Base-by-base conservation (phyloP, 2,888 invertebrate species). In the Hemaris fuciformis region DNA sequence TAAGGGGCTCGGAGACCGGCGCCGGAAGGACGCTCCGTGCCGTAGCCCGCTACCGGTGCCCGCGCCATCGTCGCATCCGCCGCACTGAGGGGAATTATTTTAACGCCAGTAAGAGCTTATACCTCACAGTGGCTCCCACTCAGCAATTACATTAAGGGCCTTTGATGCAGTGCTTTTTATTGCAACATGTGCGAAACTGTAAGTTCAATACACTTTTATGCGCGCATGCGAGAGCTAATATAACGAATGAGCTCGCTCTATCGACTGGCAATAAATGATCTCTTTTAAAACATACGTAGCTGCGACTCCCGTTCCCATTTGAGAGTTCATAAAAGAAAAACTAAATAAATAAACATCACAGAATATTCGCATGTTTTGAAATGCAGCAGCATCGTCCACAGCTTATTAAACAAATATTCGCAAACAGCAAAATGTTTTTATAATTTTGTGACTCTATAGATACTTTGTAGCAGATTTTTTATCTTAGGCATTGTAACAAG, bases 21-120 rank as follows among this genome's bases (percentile, higher is more conserved):
- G 67, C 76, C 82, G 85, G 85, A 85, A 85, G 85, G 82, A 84
- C 78, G 83, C 79, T 77, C 76, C 77, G 72, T 75, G 74, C 78
- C 80, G 76, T 77, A 72, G 76, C 77, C 74, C 80, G 74, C 79
- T 77, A 75, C 82, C 84, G 76, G 74, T 70, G 71, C 72, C 77
- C 79, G 67, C 79, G 69, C 70, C 80, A 67, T 77, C 80, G 77
- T 80, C 80, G 74, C 80, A 74, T 85, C 84, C 83, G 79, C 74
- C 75, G 70, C 71, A 75, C 73, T 72, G 71, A 74, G 74, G 76
- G 76, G 76, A 83, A 81, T 83, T 81, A 83, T 83, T 85, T 81
- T 81, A 83, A 80, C 77, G 83, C 78, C 72, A 79, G 74, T 71
- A 73, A 73, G 72, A 77, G 75, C 75, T 76, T 72, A 75, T 70